These are phyloP conservation scores for Phyllotreta striolata DNA, from an alignment of 2,888 invertebrate species.

Conservation along the genomic window DNA sequence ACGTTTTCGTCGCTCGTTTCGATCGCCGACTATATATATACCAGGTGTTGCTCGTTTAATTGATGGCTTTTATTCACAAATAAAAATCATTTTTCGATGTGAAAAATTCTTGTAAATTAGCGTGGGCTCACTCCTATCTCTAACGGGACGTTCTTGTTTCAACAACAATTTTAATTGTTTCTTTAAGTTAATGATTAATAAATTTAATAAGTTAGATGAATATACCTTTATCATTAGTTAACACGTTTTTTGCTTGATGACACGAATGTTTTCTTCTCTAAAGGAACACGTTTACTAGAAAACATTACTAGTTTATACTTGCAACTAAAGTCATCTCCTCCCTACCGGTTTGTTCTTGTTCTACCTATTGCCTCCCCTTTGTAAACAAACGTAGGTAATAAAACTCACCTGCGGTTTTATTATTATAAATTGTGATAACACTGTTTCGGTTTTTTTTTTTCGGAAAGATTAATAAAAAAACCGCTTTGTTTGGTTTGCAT, in stretches of 20 bases:
- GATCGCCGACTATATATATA: slow-evolving; percentile 36
- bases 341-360: slow-evolving; percentile 5
- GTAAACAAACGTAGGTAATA: too few relatives aligned
- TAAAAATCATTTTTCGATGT: slow-evolving; percentile 33
- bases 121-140: slow-evolving; percentile 1
- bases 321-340: too few relatives aligned
- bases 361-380: neutral
- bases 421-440: neutral
- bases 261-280: too few relatives aligned
- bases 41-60: slow-evolving; percentile 55
- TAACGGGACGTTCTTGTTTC: slow-evolving; percentile 7
- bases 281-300: too few relatives aligned
- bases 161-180: slow-evolving; percentile 23
- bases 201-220: too few relatives aligned
- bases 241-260: too few relatives aligned
- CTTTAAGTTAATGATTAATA: slow-evolving; percentile 13
- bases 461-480: too few relatives aligned
- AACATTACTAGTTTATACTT: too few relatives aligned
- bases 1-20: slow-evolving; percentile 53
- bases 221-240: too few relatives aligned
- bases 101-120: slow-evolving; percentile 17
- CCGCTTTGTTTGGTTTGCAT: too few relatives aligned
- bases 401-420: too few relatives aligned
- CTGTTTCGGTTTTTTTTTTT: too few relatives aligned
- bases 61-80: slow-evolving; percentile 44